A percentile compares a stretch with the other conserved stretches of the same genome.
Conservation (phyloP, 2,888 invertebrate genomes). For the Empis stercorea region DNA sequence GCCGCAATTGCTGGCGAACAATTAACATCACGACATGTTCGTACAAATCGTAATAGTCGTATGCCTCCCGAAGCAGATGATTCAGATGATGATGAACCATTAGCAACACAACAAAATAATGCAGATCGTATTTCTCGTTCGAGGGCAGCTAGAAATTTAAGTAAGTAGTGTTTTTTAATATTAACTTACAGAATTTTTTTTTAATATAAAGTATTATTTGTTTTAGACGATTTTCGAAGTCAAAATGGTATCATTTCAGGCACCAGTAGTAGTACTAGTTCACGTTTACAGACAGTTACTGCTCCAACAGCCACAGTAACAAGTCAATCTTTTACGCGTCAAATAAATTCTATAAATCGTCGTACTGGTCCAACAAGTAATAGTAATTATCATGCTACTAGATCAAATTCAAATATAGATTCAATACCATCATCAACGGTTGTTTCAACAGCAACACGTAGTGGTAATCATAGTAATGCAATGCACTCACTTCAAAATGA, state of each 20-base stretch:
- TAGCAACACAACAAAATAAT: background rate
- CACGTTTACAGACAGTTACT: background rate
- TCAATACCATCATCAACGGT: conserved; percentile 11
- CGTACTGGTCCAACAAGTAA: background rate
- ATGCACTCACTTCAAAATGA: conserved; percentile 21
- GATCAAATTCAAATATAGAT: background rate
- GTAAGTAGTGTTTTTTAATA: conserved; percentile 5
- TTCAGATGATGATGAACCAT: conserved; percentile 9
- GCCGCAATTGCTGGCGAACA: background rate
- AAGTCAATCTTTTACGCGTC: background rate
- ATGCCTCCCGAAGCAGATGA: conserved; percentile 17
- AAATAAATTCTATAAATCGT: background rate
- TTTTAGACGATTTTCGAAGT: no score
- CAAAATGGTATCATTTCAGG: no score
- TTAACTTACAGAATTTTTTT: no score
- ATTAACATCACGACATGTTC: conserved; percentile 10
- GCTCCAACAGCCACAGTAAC: background rate
- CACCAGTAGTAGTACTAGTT: no score
- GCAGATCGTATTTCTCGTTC: background rate
- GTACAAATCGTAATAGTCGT: conserved; percentile 32
- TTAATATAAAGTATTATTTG: no score
- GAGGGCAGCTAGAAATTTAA: conserved; percentile 7
- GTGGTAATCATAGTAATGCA: conserved; percentile 2
- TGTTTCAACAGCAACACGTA: conserved; percentile 14
- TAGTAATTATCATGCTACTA: background rate